phyloP scores from a whole-genome alignment of 2,888 invertebrate species.

The Lysandra bellargus region DNA sequence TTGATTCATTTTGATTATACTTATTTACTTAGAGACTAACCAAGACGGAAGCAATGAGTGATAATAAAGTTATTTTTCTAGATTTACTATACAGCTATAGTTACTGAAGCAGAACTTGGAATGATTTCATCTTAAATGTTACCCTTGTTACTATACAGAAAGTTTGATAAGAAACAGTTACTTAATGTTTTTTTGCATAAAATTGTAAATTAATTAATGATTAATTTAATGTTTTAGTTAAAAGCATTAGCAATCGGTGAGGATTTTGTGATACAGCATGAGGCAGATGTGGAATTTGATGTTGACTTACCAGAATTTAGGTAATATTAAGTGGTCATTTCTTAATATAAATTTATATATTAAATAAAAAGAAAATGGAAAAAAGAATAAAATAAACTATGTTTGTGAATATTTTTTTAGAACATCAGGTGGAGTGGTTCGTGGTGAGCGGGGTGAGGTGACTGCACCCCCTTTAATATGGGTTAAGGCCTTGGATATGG shows the following conservation, averaged over 20 bases:
- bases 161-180: neutral
- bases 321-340: slow-evolving; percentile 61
- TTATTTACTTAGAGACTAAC: too few relatives aligned
- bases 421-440: slow-evolving; percentile 79
- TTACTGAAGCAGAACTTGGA: neutral
- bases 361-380: neutral
- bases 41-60: too few relatives aligned
- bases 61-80: too few relatives aligned
- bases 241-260: slow-evolving; percentile 93
- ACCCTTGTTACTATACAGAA: neutral
- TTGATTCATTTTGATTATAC: too few relatives aligned
- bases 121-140: neutral
- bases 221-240: slow-evolving; percentile 80
- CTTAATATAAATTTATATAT: neutral
- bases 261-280: slow-evolving; percentile 85
- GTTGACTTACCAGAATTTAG: slow-evolving; percentile 95
- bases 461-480: slow-evolving; percentile 95
- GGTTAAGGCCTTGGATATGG: slow-evolving; percentile 96
- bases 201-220: neutral
- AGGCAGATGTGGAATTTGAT: slow-evolving; percentile 94
- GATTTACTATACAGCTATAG: neutral
- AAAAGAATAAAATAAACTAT: too few relatives aligned
- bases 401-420: slow-evolving; percentile 47
- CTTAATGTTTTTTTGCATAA: neutral
- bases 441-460: slow-evolving; percentile 77